A percentile compares a stretch with the other conserved stretches of the same genome.
These are phyloP conservation scores for Anguilla anguilla DNA, from an alignment of 2,797 vertebrate genomes.

Conservation along the genomic window DNA sequence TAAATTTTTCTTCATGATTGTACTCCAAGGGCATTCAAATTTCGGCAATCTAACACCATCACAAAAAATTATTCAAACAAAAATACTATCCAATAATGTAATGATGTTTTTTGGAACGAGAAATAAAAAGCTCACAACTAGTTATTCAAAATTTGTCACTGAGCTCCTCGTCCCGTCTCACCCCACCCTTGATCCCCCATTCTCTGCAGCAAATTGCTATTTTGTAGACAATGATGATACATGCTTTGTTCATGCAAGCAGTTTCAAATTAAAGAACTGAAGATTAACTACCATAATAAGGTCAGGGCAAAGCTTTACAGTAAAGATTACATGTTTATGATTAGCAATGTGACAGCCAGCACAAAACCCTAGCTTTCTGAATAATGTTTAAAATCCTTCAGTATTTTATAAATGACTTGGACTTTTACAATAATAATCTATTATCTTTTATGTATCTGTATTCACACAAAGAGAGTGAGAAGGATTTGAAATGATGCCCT, in stretches of 20 bases:
- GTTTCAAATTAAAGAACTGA: background rate
- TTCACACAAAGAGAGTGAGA: background rate
- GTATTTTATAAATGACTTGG: background rate
- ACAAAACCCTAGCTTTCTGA: background rate
- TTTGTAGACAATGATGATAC: background rate
- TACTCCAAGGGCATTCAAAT: background rate
- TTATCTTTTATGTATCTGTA: background rate
- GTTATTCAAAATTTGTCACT: background rate
- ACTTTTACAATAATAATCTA: background rate
- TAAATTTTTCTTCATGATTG: background rate
- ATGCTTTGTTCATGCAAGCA: background rate
- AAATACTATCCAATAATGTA: background rate
- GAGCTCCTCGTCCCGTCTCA: background rate
- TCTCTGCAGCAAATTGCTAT: background rate
- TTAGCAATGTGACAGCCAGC: background rate
- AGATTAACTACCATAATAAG: background rate
- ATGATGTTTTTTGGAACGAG: background rate
- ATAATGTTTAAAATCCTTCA: background rate
- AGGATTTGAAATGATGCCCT: constrained; percentile 2
- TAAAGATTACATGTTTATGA: background rate
- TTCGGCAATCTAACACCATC: background rate
- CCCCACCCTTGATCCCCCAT: background rate
- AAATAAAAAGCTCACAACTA: background rate
- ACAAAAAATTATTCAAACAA: background rate
- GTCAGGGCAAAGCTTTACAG: background rate